These are phyloP conservation scores for Hippopotamus amphibius DNA, from an alignment of 2,113 vertebrate genomes.

Conservation along the genomic window DNA sequence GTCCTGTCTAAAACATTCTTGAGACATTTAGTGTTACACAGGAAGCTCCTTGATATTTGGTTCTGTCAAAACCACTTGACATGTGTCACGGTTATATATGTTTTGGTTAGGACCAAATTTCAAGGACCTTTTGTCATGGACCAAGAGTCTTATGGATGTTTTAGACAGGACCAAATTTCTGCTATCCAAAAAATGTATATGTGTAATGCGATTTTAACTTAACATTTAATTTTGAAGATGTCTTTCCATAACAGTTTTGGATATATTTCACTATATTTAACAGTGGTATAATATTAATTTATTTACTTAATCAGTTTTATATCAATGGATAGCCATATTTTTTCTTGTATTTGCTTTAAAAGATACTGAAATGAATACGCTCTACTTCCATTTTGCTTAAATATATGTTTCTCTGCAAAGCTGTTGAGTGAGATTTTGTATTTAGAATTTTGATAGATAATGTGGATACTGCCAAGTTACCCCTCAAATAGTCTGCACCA, in stretches of 20 bases:
- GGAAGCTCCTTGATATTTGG: background rate
- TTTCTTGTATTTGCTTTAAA: background rate
- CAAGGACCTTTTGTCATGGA: background rate
- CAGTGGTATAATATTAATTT: background rate
- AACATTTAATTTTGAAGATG: background rate
- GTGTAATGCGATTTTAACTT: background rate
- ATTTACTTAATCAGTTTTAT: background rate
- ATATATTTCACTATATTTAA: background rate
- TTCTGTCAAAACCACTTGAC: background rate
- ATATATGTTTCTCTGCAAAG: background rate
- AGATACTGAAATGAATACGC: background rate
- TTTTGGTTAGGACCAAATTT: background rate
- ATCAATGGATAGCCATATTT: background rate
- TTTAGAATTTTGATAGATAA: constrained; percentile 18
- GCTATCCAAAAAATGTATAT: background rate
- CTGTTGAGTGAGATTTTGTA: background rate
- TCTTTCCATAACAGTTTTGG: background rate
- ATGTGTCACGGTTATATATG: background rate
- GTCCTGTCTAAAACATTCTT: background rate
- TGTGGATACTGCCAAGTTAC: background rate
- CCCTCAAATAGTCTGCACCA: background rate
- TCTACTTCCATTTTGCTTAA: background rate
- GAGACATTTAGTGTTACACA: background rate
- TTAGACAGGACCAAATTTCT: background rate
- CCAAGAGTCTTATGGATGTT: background rate